These are phyloP conservation scores for Pachyramphus minor DNA, from an alignment of 2,113 vertebrate genomes.

Conservation along the genomic window DNA sequence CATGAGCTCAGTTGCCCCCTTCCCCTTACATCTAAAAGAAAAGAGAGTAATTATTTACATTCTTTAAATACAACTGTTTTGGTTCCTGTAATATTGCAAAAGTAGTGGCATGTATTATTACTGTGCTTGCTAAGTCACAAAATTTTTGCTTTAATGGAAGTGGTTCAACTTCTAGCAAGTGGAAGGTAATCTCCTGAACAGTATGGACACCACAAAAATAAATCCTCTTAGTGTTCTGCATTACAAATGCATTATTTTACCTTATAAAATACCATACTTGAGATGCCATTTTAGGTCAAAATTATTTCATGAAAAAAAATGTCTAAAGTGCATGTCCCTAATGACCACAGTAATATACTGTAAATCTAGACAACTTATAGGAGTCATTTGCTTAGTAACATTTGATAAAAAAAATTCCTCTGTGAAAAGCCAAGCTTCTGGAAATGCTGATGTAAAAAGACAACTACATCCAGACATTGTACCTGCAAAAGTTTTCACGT, in stretches of 20 bases:
- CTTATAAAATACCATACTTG: neutral
- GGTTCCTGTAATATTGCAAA: neutral
- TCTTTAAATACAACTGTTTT: neutral
- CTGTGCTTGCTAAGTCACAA: neutral
- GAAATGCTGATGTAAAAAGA: neutral
- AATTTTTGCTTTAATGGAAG: neutral
- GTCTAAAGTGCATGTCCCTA: neutral
- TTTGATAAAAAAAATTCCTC: neutral
- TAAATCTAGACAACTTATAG: neutral
- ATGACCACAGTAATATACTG: neutral
- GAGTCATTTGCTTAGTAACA: neutral
- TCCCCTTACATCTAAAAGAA: neutral
- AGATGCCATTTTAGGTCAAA: neutral
- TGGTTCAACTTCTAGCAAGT: neutral
- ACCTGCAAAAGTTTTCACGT: neutral
- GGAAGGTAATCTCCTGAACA: neutral
- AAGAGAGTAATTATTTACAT: neutral
- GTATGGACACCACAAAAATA: neutral
- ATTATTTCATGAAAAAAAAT: neutral
- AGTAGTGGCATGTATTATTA: neutral
- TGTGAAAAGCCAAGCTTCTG: neutral
- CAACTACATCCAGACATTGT: neutral
- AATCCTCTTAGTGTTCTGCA: neutral
- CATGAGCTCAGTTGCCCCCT: neutral
- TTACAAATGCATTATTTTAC: neutral